phyloP scores from a whole-genome alignment of 2,797 vertebrate genomes.

The Cygnus olor region DNA sequence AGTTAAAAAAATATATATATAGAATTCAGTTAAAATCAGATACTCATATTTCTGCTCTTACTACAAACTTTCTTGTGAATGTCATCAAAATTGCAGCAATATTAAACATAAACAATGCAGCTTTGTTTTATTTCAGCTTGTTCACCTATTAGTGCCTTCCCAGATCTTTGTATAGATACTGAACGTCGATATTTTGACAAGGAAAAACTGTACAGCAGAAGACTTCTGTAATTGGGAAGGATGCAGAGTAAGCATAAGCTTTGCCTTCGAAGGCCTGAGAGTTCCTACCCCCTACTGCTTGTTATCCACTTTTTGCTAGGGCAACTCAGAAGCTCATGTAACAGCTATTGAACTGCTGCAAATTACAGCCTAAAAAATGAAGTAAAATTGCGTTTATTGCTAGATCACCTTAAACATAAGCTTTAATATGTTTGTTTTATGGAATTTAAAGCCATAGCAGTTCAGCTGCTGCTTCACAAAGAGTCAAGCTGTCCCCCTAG shows the following conservation, averaged over 20 bases:
- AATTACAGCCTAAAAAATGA: background rate
- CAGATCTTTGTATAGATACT: background rate
- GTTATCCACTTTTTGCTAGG: background rate
- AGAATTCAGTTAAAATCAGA: conserved; percentile 41
- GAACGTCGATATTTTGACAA: background rate
- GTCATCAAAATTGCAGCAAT: conserved; percentile 23
- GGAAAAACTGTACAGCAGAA: background rate
- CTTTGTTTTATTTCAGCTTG: conserved; percentile 27
- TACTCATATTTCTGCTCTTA: conserved; percentile 66
- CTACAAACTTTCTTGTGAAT: background rate
- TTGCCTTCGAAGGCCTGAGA: background rate
- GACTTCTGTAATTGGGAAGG: rapidly evolving
- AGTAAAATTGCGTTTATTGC: background rate
- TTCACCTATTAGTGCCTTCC: background rate
- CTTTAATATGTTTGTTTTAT: background rate
- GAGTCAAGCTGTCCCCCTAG: background rate
- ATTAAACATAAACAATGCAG: background rate
- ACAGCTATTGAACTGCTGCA: background rate
- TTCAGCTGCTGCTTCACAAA: background rate
- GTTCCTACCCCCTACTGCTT: background rate
- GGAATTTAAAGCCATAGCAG: background rate
- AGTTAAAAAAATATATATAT: background rate
- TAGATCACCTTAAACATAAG: background rate
- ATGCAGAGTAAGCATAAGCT: background rate
- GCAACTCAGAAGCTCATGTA: background rate